These are phyloP conservation scores for Harmothoe impar DNA, from an alignment of 2,888 invertebrate genomes.

Conservation along the genomic window DNA sequence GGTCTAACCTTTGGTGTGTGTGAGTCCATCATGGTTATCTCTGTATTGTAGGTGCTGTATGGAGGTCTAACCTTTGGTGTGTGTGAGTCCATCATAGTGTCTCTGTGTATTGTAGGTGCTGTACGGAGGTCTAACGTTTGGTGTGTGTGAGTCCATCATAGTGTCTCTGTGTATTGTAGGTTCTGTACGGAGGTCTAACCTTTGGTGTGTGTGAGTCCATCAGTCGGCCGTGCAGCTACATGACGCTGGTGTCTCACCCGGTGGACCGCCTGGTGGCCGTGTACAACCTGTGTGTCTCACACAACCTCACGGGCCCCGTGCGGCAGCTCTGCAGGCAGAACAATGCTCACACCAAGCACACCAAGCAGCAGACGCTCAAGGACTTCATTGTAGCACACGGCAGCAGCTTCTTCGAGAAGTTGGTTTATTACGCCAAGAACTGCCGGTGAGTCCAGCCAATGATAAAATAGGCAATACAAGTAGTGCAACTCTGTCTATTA, in stretches of 20 bases:
- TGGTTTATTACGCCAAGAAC: slow-evolving; percentile 27
- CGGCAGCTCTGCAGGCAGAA: background rate
- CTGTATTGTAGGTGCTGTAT: no score
- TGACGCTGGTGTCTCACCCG: slow-evolving; percentile 22
- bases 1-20: no score
- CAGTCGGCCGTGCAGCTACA: slow-evolving; percentile 16
- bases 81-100: no score
- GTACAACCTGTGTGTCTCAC: background rate
- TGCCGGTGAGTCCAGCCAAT: slow-evolving; percentile 4
- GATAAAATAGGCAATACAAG: no score
- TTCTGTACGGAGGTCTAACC: slow-evolving; percentile 58
- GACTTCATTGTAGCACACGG: background rate
- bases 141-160: no score
- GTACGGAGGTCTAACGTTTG: no score
- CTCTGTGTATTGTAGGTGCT: no score
- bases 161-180: no score
- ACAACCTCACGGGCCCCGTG: background rate
- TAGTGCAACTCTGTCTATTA: no score
- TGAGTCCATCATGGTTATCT: no score
- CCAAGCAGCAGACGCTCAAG: background rate
- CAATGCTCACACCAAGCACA: background rate
- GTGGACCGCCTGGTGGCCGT: background rate
- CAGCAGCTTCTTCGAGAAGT: slow-evolving; percentile 41
- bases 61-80: no score
- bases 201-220: slow-evolving; percentile 65